These are phyloP conservation scores for Drosophila putrida DNA, from an alignment of 2,888 invertebrate genomes.

Conservation along the genomic window DNA sequence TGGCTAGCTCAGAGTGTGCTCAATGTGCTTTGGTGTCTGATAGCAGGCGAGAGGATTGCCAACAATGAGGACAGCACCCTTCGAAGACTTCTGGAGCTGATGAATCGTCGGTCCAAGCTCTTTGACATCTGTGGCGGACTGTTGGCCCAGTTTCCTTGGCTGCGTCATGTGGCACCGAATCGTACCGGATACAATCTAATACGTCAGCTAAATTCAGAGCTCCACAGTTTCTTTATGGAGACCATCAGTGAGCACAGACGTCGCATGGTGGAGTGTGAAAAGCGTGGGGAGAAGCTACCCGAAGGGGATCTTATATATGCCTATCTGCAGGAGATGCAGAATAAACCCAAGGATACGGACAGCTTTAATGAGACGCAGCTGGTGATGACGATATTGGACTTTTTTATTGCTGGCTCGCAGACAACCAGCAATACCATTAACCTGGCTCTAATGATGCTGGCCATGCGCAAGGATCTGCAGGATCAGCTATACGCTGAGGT, in stretches of 20 bases:
- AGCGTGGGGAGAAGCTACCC: conserved; percentile 84
- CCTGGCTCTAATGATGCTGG: conserved; percentile 88
- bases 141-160: conserved; percentile 88
- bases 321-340: conserved; percentile 88
- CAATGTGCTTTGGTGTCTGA: conserved; percentile 89
- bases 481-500: conserved; percentile 87
- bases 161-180: conserved; percentile 88
- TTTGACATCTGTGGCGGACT: conserved; percentile 88
- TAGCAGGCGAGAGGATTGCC: conserved; percentile 86
- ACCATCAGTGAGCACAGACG: conserved; percentile 87
- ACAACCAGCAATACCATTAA: conserved; percentile 89
- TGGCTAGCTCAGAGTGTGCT: conserved; percentile 87
- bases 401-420: conserved; percentile 89
- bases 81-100: conserved; percentile 85
- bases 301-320: conserved; percentile 88
- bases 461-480: conserved; percentile 87
- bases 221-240: conserved; percentile 87
- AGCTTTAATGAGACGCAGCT: conserved; percentile 88
- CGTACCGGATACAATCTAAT: conserved; percentile 88
- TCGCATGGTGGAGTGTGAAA: conserved; percentile 71
- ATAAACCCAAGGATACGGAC: conserved; percentile 35
- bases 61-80: conserved; percentile 85
- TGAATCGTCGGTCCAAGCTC: conserved; percentile 86
- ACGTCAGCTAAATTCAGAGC: conserved; percentile 86
- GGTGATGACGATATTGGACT: conserved; percentile 88